phyloP scores from a whole-genome alignment of 1,140 invertebrate genomes.

The Drosophila guanche region DNA sequence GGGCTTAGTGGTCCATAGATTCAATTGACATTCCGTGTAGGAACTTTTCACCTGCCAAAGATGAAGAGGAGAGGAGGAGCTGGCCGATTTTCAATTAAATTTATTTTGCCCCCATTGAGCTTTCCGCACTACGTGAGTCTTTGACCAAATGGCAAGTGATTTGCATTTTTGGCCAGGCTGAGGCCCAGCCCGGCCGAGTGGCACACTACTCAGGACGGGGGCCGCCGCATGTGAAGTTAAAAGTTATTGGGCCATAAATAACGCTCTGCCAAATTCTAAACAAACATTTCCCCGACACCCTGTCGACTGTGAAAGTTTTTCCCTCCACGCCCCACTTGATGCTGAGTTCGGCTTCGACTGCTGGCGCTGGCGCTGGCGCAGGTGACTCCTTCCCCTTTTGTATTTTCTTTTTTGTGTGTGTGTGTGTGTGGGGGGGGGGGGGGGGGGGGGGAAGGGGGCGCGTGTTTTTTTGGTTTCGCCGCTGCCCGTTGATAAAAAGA shows the following conservation, averaged over 20 bases:
- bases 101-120: conserved; percentile 46
- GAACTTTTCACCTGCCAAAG: conserved; percentile 11
- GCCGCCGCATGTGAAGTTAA: conserved; percentile 77
- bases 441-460: background rate
- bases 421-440: no score
- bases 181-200: no score
- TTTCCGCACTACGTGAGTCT: conserved; percentile 41
- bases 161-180: conserved; percentile 50
- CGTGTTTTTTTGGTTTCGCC: conserved; percentile 42
- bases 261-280: conserved; percentile 76
- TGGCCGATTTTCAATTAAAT: conserved; percentile 55
- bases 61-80: no score
- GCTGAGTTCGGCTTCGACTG: conserved; percentile 25
- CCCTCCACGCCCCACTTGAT: conserved; percentile 50
- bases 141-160: conserved; percentile 65
- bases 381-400: background rate
- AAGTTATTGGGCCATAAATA: conserved; percentile 81
- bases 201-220: conserved; percentile 2
- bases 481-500: no score
- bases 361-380: background rate
- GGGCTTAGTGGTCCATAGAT: conserved; percentile 22
- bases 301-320: conserved; percentile 73
- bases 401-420: background rate
- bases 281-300: conserved; percentile 70
- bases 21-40: conserved; percentile 52